A percentile compares a stretch with the other conserved stretches of the same genome.
phyloP scores from a whole-genome alignment of 2,888 invertebrate genomes.

The Bombylius discolor region DNA sequence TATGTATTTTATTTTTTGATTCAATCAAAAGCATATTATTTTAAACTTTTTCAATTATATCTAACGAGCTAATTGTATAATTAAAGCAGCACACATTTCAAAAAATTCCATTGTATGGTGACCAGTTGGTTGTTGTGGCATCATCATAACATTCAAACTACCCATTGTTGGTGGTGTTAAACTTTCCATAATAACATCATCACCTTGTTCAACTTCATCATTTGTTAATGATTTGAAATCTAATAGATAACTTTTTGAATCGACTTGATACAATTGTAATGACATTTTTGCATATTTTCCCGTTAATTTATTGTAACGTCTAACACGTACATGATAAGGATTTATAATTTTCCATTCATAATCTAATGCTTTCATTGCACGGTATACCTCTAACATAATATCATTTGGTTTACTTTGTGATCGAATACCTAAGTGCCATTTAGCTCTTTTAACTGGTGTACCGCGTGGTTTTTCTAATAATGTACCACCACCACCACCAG shows the following conservation, averaged over 20 bases:
- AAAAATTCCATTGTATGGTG: conserved; percentile 99
- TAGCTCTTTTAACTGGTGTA: conserved; percentile 82
- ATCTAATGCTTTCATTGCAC: conserved; percentile 96
- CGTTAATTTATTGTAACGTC: conserved; percentile 77
- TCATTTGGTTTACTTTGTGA: conserved; percentile 99
- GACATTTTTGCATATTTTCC: conserved; percentile 91
- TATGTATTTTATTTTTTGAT: no score
- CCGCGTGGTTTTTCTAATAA: conserved; percentile 40
- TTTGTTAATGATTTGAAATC: conserved; percentile 93
- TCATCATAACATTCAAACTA: conserved; percentile 15
- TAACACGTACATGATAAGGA: conserved; percentile 88
- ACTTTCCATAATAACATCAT: conserved; percentile 37
- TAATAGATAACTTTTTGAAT: conserved; percentile 91
- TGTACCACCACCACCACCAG: conserved; percentile 9
- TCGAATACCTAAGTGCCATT: conserved; percentile 97
- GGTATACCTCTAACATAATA: conserved; percentile 98
- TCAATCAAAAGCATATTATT: no score
- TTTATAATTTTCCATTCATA: conserved; percentile 99
- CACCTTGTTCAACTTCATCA: conserved; percentile 49
- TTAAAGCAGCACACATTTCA: conserved; percentile 98
- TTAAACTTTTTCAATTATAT: background rate
- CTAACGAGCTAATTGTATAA: conserved; percentile 92
- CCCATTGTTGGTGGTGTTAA: conserved; percentile 31
- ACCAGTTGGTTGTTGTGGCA: conserved; percentile 42
- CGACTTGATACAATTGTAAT: conserved; percentile 96